phyloP scores from a whole-genome alignment of 2,113 vertebrate genomes.

The Lucifuga dentata region DNA sequence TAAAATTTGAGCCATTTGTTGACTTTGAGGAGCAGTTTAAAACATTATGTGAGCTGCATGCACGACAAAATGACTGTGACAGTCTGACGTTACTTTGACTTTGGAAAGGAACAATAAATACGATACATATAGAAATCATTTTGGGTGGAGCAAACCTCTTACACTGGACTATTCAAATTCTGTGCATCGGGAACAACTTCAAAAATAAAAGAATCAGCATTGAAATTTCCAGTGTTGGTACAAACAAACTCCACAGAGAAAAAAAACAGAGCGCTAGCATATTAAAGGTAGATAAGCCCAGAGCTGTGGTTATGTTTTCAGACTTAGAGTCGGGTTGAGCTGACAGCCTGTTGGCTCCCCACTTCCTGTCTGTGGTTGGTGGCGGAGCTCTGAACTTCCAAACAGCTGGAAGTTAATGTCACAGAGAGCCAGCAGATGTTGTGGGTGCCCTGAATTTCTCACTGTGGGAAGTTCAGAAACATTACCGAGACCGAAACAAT shows the following conservation, averaged over 20 bases:
- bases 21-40: too few species aligned
- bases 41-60: too few species aligned
- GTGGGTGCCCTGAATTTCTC: conserved; percentile 23
- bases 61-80: too few species aligned
- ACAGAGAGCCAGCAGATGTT: conserved; percentile 74
- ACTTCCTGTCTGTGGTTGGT: conserved; percentile 69
- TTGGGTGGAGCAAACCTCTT: too few species aligned
- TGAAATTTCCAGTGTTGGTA: too few species aligned
- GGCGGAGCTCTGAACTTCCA: conserved; percentile 50
- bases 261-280: conserved; percentile 8
- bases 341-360: conserved; percentile 63
- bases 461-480: conserved; percentile 47
- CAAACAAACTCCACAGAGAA: conserved; percentile 3
- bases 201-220: too few species aligned
- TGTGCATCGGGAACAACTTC: too few species aligned
- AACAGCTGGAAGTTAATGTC: conserved; percentile 72
- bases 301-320: conserved; percentile 47
- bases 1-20: too few species aligned
- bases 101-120: too few species aligned
- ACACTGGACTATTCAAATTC: too few species aligned
- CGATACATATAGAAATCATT: too few species aligned
- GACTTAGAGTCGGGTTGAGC: conserved; percentile 38
- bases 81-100: too few species aligned
- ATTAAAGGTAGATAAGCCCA: conserved; percentile 44
- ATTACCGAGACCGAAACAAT: conserved; percentile 18